phyloP scores from a whole-genome alignment of 1,140 invertebrate genomes.

The Dendrolimus punctatus region DNA sequence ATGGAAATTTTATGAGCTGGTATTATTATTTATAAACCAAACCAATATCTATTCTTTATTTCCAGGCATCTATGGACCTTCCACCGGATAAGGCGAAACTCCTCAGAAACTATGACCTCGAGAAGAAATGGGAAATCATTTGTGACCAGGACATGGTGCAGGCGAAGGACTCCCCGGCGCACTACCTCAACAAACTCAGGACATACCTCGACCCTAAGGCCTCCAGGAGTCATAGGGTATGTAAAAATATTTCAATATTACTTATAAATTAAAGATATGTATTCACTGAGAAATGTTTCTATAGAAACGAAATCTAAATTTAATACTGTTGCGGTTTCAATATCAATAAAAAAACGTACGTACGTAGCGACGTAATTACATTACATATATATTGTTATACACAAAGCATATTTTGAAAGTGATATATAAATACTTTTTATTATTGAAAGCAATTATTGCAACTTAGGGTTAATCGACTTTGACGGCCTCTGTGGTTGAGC shows the following conservation, averaged over 20 bases:
- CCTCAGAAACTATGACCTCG: conserved; percentile 95
- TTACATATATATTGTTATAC: no score
- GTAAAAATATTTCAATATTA: conserved; percentile 27
- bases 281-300: no score
- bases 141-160: conserved; percentile 99
- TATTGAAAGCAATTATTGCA: no score
- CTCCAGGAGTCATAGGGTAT: conserved; percentile 93
- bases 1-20: not conserved
- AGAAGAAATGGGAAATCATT: conserved; percentile 99
- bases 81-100: conserved; percentile 99
- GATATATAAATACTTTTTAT: no score
- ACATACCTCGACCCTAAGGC: conserved; percentile 97
- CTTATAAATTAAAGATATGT: no score
- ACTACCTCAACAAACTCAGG: conserved; percentile 93
- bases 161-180: conserved; percentile 95
- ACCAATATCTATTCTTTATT: conserved; percentile 9
- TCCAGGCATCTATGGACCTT: conserved; percentile 97
- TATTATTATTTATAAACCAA: not conserved
- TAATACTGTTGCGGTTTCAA: no score
- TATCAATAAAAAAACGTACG: no score
- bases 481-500: no score
- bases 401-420: no score
- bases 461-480: no score
- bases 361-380: no score
- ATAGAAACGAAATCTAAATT: no score